Conservation (phyloP, 2,113 vertebrate genomes). For the Lepisosteus oculatus region DNA sequence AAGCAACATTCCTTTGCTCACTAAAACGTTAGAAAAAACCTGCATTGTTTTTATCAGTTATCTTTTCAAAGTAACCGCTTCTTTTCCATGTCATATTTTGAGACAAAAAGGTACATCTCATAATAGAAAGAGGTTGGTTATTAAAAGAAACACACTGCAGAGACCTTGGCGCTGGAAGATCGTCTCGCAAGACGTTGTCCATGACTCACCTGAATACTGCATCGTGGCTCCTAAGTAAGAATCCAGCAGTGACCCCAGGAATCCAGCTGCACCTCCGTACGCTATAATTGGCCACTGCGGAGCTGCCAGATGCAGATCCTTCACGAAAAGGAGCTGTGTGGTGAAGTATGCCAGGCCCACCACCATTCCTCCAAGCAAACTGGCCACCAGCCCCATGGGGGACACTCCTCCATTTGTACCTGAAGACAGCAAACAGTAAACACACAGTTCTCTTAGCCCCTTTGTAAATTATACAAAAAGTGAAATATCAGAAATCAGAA, state of each 20-base stretch:
- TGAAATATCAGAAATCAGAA: too few relatives aligned
- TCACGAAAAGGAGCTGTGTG: slow-evolving; percentile 75
- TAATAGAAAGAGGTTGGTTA: too few relatives aligned
- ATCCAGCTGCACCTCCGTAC: slow-evolving; percentile 80
- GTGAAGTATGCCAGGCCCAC: slow-evolving; percentile 82
- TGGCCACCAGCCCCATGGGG: slow-evolving; percentile 75
- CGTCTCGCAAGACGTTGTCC: background rate
- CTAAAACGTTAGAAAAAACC: too few relatives aligned
- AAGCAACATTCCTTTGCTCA: too few relatives aligned
- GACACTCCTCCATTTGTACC: slow-evolving; percentile 93
- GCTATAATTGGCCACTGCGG: slow-evolving; percentile 89
- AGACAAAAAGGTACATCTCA: too few relatives aligned
- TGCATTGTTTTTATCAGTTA: too few relatives aligned
- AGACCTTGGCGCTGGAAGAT: too few relatives aligned
- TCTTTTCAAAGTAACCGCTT: too few relatives aligned
- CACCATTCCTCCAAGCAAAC: slow-evolving; percentile 78
- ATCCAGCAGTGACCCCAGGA: slow-evolving; percentile 89
- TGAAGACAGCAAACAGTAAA: slow-evolving; percentile 46
- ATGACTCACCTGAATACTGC: slow-evolving; percentile 84
- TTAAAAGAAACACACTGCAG: too few relatives aligned
- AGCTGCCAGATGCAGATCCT: slow-evolving; percentile 75
- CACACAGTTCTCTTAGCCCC: background rate
- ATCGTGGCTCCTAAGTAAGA: slow-evolving; percentile 90
- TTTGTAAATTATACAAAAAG: too few relatives aligned
- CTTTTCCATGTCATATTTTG: too few relatives aligned